Conservation (phyloP, 2,113 vertebrate genomes). For the Thamnaconus septentrionalis region DNA sequence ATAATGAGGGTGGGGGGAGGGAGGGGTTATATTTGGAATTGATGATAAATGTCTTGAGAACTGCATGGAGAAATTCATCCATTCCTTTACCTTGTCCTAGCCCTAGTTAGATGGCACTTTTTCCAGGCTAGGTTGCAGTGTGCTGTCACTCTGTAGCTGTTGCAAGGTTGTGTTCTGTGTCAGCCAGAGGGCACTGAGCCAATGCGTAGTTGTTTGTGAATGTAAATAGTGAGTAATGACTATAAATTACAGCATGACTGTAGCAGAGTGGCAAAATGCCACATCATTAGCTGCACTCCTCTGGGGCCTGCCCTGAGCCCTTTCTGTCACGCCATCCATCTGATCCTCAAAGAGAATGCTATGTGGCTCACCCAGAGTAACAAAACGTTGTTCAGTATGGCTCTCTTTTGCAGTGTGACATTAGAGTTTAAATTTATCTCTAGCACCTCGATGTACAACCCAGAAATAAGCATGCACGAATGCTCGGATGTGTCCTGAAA, state of each 20-base stretch:
- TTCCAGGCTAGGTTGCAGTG: conserved; percentile 14
- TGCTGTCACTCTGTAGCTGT: conserved; percentile 3
- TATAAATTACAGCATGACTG: conserved; percentile 57
- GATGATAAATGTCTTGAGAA: conserved; percentile 18
- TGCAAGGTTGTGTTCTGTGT: conserved; percentile 50
- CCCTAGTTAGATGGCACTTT: conserved; percentile 1
- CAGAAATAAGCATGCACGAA: too few relatives aligned
- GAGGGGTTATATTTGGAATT: conserved; percentile 16
- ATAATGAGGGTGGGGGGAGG: conserved; percentile 12
- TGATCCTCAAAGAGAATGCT: conserved; percentile 47
- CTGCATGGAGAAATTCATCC: conserved; percentile 35
- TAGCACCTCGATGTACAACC: too few relatives aligned
- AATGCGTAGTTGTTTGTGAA: conserved; percentile 48
- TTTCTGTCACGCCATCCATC: conserved; percentile 48
- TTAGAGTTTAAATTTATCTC: background rate
- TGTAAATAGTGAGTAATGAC: conserved; percentile 53
- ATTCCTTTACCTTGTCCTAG: conserved; percentile 6
- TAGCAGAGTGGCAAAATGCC: conserved; percentile 53
- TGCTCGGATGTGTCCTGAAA: too few relatives aligned
- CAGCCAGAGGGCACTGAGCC: conserved; percentile 35
- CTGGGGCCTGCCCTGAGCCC: conserved; percentile 21
- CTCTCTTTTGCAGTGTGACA: conserved; percentile 7
- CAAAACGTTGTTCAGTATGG: background rate
- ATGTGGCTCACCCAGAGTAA: conserved; percentile 24
- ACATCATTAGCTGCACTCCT: conserved; percentile 54